Conservation (phyloP, 2,113 vertebrate species). For the Serilophus lunatus region DNA sequence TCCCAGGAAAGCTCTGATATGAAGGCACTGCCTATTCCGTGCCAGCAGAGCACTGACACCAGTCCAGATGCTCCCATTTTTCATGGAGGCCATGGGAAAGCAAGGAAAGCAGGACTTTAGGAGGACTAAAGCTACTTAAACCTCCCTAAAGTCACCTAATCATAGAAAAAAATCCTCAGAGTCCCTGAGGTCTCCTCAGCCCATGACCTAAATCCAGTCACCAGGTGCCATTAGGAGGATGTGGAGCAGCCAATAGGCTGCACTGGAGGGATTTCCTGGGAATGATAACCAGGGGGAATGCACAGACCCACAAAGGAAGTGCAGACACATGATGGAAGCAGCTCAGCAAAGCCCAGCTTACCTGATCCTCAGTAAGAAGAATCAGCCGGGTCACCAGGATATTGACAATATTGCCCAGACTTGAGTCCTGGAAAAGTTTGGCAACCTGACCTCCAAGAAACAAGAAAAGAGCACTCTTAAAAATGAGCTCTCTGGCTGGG, state of each 20-base stretch:
- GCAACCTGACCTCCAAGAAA: slow-evolving; percentile 99
- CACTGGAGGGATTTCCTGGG: neutral
- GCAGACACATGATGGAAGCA: fast-evolving
- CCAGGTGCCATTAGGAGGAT: neutral
- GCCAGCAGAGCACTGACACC: neutral
- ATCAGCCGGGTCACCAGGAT: slow-evolving; percentile 95
- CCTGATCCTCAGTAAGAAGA: slow-evolving; percentile 97
- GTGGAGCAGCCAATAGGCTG: neutral
- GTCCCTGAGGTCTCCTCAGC: neutral
- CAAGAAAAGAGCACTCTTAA: slow-evolving; percentile 99
- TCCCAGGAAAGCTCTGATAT: neutral
- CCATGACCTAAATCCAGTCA: neutral
- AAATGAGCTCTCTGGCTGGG: slow-evolving; percentile 60
- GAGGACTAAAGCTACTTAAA: neutral
- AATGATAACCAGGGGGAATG: neutral
- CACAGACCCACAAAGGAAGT: neutral
- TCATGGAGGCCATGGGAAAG: neutral
- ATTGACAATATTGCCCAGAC: slow-evolving; percentile 97
- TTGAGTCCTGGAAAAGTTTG: slow-evolving; percentile 99
- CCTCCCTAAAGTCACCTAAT: neutral
- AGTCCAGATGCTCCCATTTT: neutral
- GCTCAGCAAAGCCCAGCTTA: slow-evolving; percentile 47
- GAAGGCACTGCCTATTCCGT: neutral
- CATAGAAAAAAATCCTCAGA: neutral
- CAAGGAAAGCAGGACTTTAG: neutral